These are phyloP conservation scores for Macrotus californicus DNA, from an alignment of 2,113 vertebrate genomes.

Conservation along the genomic window DNA sequence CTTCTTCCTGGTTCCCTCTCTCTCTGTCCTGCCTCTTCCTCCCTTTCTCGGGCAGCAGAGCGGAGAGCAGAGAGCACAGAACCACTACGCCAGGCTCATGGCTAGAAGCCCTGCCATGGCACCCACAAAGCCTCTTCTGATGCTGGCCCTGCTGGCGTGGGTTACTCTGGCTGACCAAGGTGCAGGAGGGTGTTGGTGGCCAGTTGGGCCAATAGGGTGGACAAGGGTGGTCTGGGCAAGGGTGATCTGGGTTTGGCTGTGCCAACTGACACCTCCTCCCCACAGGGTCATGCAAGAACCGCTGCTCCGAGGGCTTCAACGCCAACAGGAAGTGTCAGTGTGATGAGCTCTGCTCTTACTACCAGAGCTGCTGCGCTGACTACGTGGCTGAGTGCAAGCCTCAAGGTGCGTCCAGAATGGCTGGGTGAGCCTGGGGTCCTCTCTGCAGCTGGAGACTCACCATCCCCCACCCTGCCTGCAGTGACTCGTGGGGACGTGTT, in stretches of 20 bases:
- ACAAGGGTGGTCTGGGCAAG: neutral
- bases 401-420: constrained; percentile 79
- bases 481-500: constrained; percentile 94
- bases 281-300: constrained; percentile 88
- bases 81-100: neutral
- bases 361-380: constrained; percentile 93
- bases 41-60: neutral
- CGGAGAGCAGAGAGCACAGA: neutral
- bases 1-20: neutral
- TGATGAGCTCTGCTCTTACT: constrained; percentile 92
- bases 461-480: neutral
- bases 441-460: constrained; percentile 14
- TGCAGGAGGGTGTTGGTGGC: neutral
- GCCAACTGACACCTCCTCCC: neutral
- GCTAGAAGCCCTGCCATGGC: constrained; percentile 43
- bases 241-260: neutral
- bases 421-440: constrained; percentile 57
- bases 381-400: constrained; percentile 81
- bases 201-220: neutral
- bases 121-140: constrained; percentile 7
- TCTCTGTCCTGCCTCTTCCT: neutral
- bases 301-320: constrained; percentile 87
- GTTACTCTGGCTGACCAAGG: constrained; percentile 64
- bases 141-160: constrained; percentile 44
- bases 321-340: constrained; percentile 87